These are phyloP conservation scores for Hepsetus odoe DNA, from an alignment of 2,113 vertebrate species.

Conservation along the genomic window DNA sequence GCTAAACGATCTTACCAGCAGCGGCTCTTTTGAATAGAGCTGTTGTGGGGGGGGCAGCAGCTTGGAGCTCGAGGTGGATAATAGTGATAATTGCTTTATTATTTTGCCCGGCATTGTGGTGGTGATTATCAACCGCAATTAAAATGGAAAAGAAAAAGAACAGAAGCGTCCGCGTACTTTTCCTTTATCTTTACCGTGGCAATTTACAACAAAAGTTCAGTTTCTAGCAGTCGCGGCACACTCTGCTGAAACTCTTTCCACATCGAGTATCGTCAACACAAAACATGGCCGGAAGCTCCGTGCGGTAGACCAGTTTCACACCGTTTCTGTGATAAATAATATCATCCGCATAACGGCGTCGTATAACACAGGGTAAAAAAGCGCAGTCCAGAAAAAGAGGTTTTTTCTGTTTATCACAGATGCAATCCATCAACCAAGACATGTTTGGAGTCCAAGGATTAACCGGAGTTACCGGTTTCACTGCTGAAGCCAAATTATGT, in stretches of 20 bases:
- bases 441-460: too few species aligned
- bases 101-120: not conserved
- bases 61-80: not conserved
- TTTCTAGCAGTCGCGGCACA: not conserved
- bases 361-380: too few species aligned
- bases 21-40: not conserved
- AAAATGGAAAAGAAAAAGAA: not conserved
- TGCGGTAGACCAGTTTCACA: too few species aligned
- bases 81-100: conserved; percentile 17
- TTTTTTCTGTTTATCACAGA: too few species aligned
- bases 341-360: too few species aligned
- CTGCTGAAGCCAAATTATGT: too few species aligned
- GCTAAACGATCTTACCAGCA: not conserved
- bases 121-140: not conserved
- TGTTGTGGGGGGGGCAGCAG: not conserved
- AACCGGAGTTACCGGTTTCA: too few species aligned
- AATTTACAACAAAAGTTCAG: not conserved
- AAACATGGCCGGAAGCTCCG: not conserved
- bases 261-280: not conserved
- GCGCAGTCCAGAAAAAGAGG: too few species aligned
- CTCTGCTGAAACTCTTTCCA: not conserved
- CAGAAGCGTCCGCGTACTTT: not conserved
- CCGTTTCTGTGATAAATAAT: too few species aligned
- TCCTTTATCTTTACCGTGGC: not conserved
- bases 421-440: too few species aligned